Percentiles rank a stretch among this genome's conserved stretches.
phyloP scores from a whole-genome alignment of 2,888 invertebrate genomes.

The Dynastes maya region DNA sequence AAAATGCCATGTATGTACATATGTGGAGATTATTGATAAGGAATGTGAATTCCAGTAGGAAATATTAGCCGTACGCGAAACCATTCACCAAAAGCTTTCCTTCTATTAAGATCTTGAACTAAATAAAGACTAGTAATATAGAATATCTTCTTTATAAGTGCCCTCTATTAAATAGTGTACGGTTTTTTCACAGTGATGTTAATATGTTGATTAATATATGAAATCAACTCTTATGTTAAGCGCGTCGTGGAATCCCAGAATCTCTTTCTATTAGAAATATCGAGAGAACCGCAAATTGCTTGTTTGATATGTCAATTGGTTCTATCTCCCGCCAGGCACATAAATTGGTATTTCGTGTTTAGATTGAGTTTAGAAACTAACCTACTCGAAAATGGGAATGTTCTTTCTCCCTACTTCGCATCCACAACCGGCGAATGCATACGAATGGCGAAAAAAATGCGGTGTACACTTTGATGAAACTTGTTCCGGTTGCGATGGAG shows the following conservation, averaged over 20 bases:
- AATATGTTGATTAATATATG: too few species aligned
- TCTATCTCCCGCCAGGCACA: constrained; percentile 3
- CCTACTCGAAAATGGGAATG: constrained; percentile 28
- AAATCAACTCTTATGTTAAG: background rate
- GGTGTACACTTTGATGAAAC: constrained; percentile 32
- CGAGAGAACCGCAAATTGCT: constrained; percentile 1
- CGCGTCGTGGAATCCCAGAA: background rate
- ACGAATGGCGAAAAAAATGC: constrained; percentile 36
- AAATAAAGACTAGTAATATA: too few species aligned
- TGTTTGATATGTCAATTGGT: constrained; percentile 24
- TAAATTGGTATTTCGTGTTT: constrained; percentile 25
- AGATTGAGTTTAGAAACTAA: constrained; percentile 33
- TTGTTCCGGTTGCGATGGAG: constrained; percentile 24
- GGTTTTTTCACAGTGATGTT: too few species aligned
- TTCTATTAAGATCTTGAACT: too few species aligned
- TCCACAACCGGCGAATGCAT: constrained; percentile 17
- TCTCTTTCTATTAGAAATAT: background rate
- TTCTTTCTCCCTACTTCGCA: background rate
- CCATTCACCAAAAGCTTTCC: too few species aligned
- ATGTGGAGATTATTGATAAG: too few species aligned
- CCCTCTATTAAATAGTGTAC: too few species aligned
- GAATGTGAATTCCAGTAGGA: too few species aligned
- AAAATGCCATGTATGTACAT: too few species aligned
- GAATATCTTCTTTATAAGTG: too few species aligned
- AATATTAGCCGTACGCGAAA: too few species aligned